Conservation (phyloP, 1,140 invertebrate species). For the Metopolophium dirhodum region DNA sequence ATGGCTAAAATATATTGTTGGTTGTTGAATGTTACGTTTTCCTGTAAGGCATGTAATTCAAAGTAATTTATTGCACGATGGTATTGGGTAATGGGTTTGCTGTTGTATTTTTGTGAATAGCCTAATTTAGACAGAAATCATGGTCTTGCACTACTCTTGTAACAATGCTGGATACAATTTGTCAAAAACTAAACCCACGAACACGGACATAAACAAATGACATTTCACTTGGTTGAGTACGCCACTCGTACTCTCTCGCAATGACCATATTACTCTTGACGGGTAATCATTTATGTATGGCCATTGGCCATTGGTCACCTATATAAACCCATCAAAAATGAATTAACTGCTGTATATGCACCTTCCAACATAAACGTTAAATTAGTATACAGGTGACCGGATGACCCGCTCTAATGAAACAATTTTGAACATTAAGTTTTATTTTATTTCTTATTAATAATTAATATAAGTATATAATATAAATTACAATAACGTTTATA, state of each 20-base stretch:
- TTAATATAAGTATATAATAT: too few relatives aligned
- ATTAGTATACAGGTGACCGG: neutral
- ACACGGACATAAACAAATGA: constrained; percentile 1
- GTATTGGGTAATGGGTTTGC: neutral
- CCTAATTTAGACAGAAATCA: neutral
- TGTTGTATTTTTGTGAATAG: neutral
- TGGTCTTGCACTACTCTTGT: neutral
- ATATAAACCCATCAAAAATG: neutral
- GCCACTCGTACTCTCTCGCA: neutral
- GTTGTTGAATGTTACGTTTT: neutral
- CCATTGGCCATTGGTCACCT: neutral
- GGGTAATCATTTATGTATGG: neutral
- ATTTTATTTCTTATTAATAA: too few relatives aligned
- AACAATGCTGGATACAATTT: constrained; percentile 10
- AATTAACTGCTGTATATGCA: neutral
- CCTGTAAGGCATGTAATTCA: neutral
- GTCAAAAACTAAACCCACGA: neutral
- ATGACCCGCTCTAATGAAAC: neutral
- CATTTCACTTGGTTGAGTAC: neutral
- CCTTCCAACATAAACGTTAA: neutral
- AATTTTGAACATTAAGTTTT: too few relatives aligned
- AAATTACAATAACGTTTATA: too few relatives aligned
- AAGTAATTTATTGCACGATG: neutral
- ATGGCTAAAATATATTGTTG: neutral
- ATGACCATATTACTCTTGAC: neutral